A percentile compares a stretch with the other conserved stretches of the same genome.
Evolutionary conservation across 2,888 invertebrate species (phyloP).

Genomic region (Trachelus tabidus): DNA sequence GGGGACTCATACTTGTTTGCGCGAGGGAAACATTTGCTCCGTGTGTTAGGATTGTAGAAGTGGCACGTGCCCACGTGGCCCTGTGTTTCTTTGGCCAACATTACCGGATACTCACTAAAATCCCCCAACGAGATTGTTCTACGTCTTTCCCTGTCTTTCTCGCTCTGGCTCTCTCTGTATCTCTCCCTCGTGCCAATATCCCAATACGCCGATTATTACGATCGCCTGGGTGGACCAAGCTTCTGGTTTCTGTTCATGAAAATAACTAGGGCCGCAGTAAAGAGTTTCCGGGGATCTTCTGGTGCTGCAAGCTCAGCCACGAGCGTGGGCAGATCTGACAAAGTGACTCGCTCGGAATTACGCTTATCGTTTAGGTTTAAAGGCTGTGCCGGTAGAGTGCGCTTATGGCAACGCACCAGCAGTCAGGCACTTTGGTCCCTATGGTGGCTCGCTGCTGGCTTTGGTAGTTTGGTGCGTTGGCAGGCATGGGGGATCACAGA

Average conservation of each 20-base stretch:
- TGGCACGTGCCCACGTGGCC: constrained; percentile 45
- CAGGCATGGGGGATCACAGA: not conserved
- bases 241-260: not conserved
- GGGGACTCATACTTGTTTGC: constrained; percentile 40
- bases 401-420: not conserved
- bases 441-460: no score
- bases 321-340: not conserved
- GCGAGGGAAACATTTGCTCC: constrained; percentile 43
- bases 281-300: not conserved
- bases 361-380: not conserved
- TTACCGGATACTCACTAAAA: constrained; percentile 2
- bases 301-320: not conserved
- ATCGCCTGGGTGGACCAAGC: no score
- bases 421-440: no score
- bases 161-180: no score
- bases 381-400: not conserved
- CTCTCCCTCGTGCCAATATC: no score
- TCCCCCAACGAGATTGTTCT: no score
- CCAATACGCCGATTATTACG: not conserved
- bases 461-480: not conserved
- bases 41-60: constrained; percentile 34
- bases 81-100: constrained; percentile 49
- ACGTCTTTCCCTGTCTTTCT: no score
- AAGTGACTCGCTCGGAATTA: not conserved
- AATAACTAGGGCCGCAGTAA: not conserved